Evolutionary conservation across 2,888 invertebrate species (phyloP), one percentile per base, ranked within the genome.

Genomic region (Cheilosia variabilis): DNA sequence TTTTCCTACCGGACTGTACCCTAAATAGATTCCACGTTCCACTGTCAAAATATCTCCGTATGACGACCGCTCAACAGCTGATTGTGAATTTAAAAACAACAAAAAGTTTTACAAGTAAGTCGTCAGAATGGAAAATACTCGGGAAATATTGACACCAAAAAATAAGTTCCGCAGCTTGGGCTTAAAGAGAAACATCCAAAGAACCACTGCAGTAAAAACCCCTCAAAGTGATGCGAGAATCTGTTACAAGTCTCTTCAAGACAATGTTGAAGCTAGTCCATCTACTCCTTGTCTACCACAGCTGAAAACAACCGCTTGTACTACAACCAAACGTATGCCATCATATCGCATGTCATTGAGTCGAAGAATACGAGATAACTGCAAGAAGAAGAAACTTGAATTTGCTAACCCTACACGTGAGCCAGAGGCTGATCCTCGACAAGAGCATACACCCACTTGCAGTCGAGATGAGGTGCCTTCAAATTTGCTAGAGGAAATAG

Each of bases 321-420:
- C 89, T 7, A 89, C 88, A 19, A 52, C 52, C 5, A 88, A 80
- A 45, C 88, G 89, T 34, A 87, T 88, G 2, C 89, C 89, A 0
- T 88, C 89, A 1, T 88, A 88, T 41, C 88, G 90, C 2, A 83
- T 91, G 19, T 68, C 90, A 0, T 82, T 89, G 10, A 88, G 86
- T 57, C 87, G 58, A 0, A 31, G 50, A n/a, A 71, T 63, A 0
- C 63, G 83, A 4, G 88, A 89, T 4, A 90, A 87, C 13, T 78
- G 89, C 2, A 89, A 72, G 17, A 86, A 81, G 66, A 86, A 86
- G 45, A 86, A 72, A 45, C 81, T 86, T 1, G 72, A 86, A 17
- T 86, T 86, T 22, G 15, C 19, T 37, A 4, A 13, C 10, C 4
- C 4, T 41, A 63, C 27, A 0, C 4, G 10, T 1, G 10, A 10